Base-by-base conservation (phyloP, 2,113 vertebrate species). In the Corydoras maculifer region DNA sequence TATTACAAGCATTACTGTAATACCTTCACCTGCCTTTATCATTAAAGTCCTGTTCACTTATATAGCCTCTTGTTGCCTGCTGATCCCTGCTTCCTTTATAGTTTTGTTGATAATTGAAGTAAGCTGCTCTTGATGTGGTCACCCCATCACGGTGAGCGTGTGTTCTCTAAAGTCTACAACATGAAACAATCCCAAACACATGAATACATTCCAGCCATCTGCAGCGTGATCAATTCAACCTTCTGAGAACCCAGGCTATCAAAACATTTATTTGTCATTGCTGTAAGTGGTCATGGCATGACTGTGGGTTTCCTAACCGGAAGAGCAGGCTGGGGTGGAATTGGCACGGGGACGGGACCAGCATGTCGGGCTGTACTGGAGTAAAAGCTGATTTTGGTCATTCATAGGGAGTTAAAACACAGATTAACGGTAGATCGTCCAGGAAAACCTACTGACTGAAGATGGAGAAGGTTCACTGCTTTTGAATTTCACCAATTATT, bases 121-220 rank as follows among this genome's bases (percentile, higher is more conserved):
- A 75, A 79, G 51, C 65, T 76, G 57, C 57, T 85, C 88, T 91
- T 92, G 89, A 91, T 91, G 91, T 90, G 85, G 86, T 67, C 54
- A 78, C 32, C 51, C 48, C 64, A 63, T 8, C 53, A 75, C 58
- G 71, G 62, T 74, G 61, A 69, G 77, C 78, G 70, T 32, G 58
- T 59, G 73, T 63, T 72, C 76, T 67, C 77, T 78, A 69, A 77
- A 60, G 72, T 72, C 68, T 75, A 71, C 63, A 65, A 62, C 48
- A 32, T 57, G 65, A 68, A 62, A 74, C 72, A 55, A 48, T 58
- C 3, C 43, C 18, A 53, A 5, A 15, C 9, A 25, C 62, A 60
- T 53, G 7, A 65, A 43, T 13, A 25, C 13, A 65, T 50, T 10
- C 65, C 61, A 29, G 31, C 25, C 49, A 65, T 68, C 35, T 5